Conservation (phyloP, 2,113 vertebrate species). For the Uropsilus gracilis region DNA sequence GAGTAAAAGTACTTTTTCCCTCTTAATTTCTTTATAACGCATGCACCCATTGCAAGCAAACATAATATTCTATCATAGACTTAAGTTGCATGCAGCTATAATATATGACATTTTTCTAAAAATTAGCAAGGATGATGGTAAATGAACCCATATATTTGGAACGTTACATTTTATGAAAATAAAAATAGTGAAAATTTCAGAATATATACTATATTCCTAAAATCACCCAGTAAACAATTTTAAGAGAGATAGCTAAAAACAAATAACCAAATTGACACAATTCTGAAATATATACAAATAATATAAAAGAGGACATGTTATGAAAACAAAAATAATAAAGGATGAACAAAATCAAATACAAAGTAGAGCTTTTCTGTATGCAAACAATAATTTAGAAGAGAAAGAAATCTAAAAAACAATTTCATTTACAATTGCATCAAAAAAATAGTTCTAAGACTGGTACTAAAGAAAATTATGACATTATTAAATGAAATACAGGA, state of each 20-base stretch:
- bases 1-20: background rate
- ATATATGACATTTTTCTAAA: background rate
- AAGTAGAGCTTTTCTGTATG: too few relatives aligned
- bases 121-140: background rate
- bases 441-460: too few relatives aligned
- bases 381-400: too few relatives aligned
- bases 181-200: slow-evolving; percentile 32
- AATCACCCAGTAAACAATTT: background rate
- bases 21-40: background rate
- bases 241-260: background rate
- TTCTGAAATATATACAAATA: background rate
- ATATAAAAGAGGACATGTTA: background rate
- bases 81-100: background rate
- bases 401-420: too few relatives aligned
- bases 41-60: background rate
- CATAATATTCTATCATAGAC: background rate
- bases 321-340: background rate
- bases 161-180: background rate
- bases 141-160: background rate
- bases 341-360: background rate
- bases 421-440: too few relatives aligned
- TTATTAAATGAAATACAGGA: too few relatives aligned
- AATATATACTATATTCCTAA: slow-evolving; percentile 16
- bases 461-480: too few relatives aligned
- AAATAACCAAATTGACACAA: background rate